phyloP scores from a whole-genome alignment of 2,113 vertebrate species.

The Thunnus maccoyii region DNA sequence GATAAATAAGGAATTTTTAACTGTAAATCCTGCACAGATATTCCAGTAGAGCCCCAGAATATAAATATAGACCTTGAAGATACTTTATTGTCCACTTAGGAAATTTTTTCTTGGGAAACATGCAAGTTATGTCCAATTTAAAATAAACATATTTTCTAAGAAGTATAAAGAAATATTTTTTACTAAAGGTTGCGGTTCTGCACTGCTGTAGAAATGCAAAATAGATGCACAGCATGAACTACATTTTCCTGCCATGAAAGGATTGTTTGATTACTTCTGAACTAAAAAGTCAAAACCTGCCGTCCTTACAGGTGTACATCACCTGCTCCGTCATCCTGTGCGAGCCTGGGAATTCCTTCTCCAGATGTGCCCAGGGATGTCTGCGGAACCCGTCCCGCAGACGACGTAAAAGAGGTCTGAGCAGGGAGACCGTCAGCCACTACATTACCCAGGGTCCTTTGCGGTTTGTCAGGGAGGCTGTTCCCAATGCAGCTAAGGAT shows the following conservation, averaged over 20 bases:
- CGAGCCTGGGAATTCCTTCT: slow-evolving; percentile 57
- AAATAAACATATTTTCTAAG: too few relatives aligned
- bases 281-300: not conserved
- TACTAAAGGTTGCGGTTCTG: too few relatives aligned
- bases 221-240: not conserved
- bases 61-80: too few relatives aligned
- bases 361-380: slow-evolving; percentile 83
- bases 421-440: slow-evolving; percentile 71
- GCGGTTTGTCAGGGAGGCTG: slow-evolving; percentile 39
- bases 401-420: slow-evolving; percentile 62
- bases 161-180: too few relatives aligned
- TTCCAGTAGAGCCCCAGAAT: too few relatives aligned
- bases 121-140: too few relatives aligned
- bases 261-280: not conserved
- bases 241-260: not conserved
- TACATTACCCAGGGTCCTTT: slow-evolving; percentile 82
- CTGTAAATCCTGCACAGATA: too few relatives aligned
- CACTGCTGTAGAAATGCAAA: not conserved
- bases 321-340: slow-evolving; percentile 81
- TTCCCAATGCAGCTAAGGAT: not conserved
- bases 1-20: too few relatives aligned
- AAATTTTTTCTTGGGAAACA: too few relatives aligned
- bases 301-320: slow-evolving; percentile 66
- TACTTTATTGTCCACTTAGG: too few relatives aligned
- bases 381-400: slow-evolving; percentile 41